phyloP scores from a whole-genome alignment of 2,113 vertebrate species.

The Mustela lutreola region DNA sequence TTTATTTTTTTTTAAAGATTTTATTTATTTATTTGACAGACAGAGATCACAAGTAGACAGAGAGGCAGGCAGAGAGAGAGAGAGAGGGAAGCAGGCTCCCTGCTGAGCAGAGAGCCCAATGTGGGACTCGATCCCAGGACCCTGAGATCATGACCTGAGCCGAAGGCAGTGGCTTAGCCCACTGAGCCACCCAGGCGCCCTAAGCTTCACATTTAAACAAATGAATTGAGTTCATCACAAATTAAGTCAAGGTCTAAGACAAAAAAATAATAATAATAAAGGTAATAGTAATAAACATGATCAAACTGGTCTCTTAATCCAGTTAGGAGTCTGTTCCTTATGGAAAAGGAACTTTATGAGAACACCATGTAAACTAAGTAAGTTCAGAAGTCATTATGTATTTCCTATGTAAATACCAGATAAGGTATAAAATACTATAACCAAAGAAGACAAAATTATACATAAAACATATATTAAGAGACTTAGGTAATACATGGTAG shows the following conservation, averaged over 20 bases:
- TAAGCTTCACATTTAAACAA: conserved; percentile 44
- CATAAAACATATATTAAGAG: conserved; percentile 5
- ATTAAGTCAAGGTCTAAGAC: conserved; percentile 19
- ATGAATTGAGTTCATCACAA: neutral
- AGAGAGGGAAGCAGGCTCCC: no score
- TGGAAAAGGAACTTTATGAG: neutral
- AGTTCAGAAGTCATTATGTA: conserved; percentile 22
- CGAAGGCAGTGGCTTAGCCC: no score
- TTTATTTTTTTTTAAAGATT: neutral
- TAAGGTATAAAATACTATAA: neutral
- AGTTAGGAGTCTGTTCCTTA: neutral
- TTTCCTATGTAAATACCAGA: conserved; percentile 27
- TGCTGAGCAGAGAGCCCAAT: no score
- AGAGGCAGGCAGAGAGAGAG: no score
- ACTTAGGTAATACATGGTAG: neutral
- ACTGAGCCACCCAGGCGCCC: no score
- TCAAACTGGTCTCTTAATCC: neutral
- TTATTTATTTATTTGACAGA: no score
- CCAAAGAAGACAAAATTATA: neutral
- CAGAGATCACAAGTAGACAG: no score
- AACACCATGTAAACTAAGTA: conserved; percentile 28
- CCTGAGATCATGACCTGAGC: no score
- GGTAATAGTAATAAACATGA: neutral
- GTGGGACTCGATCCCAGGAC: no score
- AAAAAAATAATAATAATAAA: conserved; percentile 13